Evolutionary conservation across 1,140 invertebrate species (phyloP).

Genomic region (Drosophila kanapiae): DNA sequence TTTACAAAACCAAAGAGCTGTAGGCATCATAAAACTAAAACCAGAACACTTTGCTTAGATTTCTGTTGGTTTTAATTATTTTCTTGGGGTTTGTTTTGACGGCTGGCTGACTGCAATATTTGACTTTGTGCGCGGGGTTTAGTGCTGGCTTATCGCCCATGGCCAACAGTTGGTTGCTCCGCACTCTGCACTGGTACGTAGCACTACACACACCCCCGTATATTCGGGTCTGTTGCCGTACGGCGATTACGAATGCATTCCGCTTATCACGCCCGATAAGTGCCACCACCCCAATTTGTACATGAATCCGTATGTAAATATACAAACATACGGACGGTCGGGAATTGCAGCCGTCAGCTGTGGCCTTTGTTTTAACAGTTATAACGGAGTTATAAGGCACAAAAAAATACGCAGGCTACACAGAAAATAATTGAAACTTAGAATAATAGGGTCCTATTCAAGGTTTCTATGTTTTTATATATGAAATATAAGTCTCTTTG

Average conservation of each 20-base stretch:
- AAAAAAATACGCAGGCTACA: background rate
- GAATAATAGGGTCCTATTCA: background rate
- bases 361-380: conserved; percentile 57
- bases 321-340: conserved; percentile 4
- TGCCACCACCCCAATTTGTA: conserved; percentile 36
- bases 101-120: conserved; percentile 20
- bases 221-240: conserved; percentile 5
- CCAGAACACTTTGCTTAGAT: background rate
- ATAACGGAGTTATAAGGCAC: conserved; percentile 30
- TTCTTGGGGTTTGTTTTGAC: conserved; percentile 3
- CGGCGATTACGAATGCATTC: conserved; percentile 52
- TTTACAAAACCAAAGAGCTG: too few relatives aligned
- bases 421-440: background rate
- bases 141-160: conserved; percentile 34
- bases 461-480: too few relatives aligned
- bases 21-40: background rate
- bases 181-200: background rate
- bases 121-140: conserved; percentile 7
- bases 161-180: conserved; percentile 34
- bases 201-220: background rate
- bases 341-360: conserved; percentile 42
- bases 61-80: background rate
- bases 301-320: conserved; percentile 17
- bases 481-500: too few relatives aligned
- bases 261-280: conserved; percentile 57